These are phyloP conservation scores for Dusona sp. DNA, from an alignment of 2,888 invertebrate genomes.

Conservation along the genomic window DNA sequence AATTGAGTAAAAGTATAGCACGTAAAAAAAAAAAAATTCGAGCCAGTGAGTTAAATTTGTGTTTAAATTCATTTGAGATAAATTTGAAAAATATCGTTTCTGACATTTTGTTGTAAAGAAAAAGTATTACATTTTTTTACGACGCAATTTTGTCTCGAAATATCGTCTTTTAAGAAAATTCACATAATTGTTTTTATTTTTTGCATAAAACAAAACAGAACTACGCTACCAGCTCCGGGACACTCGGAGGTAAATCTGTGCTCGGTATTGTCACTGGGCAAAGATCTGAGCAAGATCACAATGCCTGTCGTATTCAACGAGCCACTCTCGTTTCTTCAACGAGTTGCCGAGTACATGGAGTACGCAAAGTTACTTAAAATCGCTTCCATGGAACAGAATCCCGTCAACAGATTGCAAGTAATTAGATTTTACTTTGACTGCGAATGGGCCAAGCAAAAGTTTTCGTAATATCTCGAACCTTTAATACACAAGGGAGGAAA, in stretches of 20 bases:
- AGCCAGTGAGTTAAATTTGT: not conserved
- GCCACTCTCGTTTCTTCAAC: constrained; percentile 96
- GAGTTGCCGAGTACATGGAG: constrained; percentile 97
- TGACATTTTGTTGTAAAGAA: not conserved
- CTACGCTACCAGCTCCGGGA: constrained; percentile 81
- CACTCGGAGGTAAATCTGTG: constrained; percentile 83
- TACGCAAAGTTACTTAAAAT: constrained; percentile 91
- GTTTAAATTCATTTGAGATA: not conserved
- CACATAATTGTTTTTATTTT: not conserved
- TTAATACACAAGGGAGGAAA: not conserved
- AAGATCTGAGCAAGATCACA: constrained; percentile 97
- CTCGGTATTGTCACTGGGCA: constrained; percentile 86
- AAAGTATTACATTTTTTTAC: not conserved
- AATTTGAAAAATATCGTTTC: not conserved
- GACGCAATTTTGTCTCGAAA: not conserved
- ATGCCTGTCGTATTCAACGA: constrained; percentile 99
- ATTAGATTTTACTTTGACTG: constrained; percentile 40
- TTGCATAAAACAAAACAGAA: constrained; percentile 74
- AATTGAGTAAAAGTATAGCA: not conserved
- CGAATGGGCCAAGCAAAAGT: not conserved
- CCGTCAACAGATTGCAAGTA: constrained; percentile 93
- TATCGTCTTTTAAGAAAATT: not conserved
- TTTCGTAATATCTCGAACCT: constrained; percentile 1
- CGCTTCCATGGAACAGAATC: constrained; percentile 92
- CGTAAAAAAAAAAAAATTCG: not conserved